Evolutionary conservation across 2,113 vertebrate species (phyloP).

Genomic region (Cryptotis parvus): DNA sequence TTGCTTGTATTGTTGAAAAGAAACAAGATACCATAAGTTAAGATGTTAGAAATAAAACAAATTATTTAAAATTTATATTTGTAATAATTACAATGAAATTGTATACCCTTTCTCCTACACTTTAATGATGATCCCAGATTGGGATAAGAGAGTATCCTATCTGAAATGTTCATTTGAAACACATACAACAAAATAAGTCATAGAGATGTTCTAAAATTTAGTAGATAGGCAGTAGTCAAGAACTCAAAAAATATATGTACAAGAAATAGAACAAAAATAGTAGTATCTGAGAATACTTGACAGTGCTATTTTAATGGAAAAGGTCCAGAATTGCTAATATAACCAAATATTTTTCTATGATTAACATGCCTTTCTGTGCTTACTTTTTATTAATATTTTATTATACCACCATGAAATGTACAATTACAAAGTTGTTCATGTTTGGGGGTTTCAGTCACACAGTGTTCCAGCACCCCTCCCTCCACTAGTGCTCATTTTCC

Average conservation of each 20-base stretch:
- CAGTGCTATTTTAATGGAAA: neutral
- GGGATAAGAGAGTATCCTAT: neutral
- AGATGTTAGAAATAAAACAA: neutral
- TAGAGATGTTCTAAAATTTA: conserved; percentile 31
- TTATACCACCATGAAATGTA: no score
- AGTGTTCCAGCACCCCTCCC: no score
- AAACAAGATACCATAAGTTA: neutral
- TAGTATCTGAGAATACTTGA: no score
- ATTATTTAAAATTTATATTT: neutral
- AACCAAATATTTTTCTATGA: conserved; percentile 13
- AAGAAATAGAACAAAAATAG: neutral
- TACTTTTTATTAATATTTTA: no score
- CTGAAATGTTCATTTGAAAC: conserved; percentile 17
- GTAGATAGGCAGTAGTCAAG: neutral
- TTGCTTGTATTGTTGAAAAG: neutral
- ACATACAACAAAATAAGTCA: neutral
- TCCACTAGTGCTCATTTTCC: no score
- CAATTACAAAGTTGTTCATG: no score
- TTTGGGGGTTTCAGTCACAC: no score
- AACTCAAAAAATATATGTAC: neutral
- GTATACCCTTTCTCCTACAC: neutral
- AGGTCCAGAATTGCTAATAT: conserved; percentile 9
- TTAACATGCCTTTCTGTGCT: neutral
- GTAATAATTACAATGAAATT: neutral
- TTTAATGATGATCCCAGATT: neutral